These are phyloP conservation scores for Leptarthrus brevirostris DNA, from an alignment of 2,888 invertebrate genomes.

Conservation along the genomic window DNA sequence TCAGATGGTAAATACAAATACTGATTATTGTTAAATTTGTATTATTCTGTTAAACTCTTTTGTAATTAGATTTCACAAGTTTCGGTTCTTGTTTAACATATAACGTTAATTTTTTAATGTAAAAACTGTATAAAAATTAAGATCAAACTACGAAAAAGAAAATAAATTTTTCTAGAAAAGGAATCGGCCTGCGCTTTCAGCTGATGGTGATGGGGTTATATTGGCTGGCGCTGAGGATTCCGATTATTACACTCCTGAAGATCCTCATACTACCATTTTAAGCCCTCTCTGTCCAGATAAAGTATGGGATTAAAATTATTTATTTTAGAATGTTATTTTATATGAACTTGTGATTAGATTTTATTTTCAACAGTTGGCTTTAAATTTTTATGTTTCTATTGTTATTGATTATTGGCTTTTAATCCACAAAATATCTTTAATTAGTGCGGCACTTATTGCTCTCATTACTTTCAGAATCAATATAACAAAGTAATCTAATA, in stretches of 20 bases:
- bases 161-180: constrained; percentile 57
- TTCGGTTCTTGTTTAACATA: background rate
- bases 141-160: constrained; percentile 4
- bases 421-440: background rate
- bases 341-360: background rate
- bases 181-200: constrained; percentile 58
- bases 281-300: constrained; percentile 71
- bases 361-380: background rate
- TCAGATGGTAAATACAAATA: constrained; percentile 34
- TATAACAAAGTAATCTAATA: too few species aligned
- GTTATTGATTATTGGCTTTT: background rate
- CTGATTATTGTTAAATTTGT: constrained; percentile 15
- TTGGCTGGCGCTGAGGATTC: constrained; percentile 73
- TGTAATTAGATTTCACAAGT: background rate
- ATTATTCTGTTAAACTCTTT: background rate
- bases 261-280: constrained; percentile 76
- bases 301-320: constrained; percentile 51
- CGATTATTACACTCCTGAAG: constrained; percentile 83
- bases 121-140: constrained; percentile 31
- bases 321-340: background rate
- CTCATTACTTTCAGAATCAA: background rate
- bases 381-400: background rate
- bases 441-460: background rate
- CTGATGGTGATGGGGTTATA: constrained; percentile 58
- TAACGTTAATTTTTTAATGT: background rate